Evolutionary conservation across 2,888 invertebrate species (phyloP), one percentile per base, ranked within the genome.

Genomic region (Argyresthia goedartella): DNA sequence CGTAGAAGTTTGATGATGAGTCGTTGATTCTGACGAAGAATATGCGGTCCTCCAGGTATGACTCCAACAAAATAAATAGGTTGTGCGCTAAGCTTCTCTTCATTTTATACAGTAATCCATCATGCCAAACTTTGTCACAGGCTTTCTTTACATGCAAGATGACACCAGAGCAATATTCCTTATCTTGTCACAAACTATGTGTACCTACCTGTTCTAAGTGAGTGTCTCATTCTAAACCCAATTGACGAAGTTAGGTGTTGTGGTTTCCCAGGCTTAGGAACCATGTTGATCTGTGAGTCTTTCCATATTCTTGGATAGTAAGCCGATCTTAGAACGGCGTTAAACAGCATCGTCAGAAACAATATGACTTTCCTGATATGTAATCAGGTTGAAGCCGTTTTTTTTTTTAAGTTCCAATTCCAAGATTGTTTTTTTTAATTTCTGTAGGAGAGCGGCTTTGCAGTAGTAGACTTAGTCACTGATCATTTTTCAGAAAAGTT

Each of bases 141-240:
- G 41, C 49, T 15, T 39, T 36, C 14, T 36, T 13, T 6, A 39
- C 41, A 49, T 39, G 39, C 6, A 49, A 15, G 15, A 39, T 15
- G 8, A 49, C 49, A 11, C 14, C 49, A 39, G 25, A 49, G 39
- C 15, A 36, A 11, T 49, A 36, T 11, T 25, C 4, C 14, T 49
- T 16, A 50, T 42, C 25, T 42, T 42, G 8, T 53, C 47, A 16
- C 53, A 52, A 15, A 60, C 46, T 53, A 57, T 54, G 45, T 59
- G 58, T 6, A 57, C 56, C 51, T 60, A 56, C 49, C 59, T 56
- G n/a, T 55, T 56, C 4, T 55, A 57, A 25, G 44, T 36, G 50
- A 55, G 56, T n/a, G 51, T 55, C 42, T 16, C 48, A 13, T 16
- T 53, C 15, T 45, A 58, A 56, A 44, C 46, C 53, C 43, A 54